These are phyloP conservation scores for Indicator indicator DNA, from an alignment of 2,113 vertebrate species.

Conservation along the genomic window DNA sequence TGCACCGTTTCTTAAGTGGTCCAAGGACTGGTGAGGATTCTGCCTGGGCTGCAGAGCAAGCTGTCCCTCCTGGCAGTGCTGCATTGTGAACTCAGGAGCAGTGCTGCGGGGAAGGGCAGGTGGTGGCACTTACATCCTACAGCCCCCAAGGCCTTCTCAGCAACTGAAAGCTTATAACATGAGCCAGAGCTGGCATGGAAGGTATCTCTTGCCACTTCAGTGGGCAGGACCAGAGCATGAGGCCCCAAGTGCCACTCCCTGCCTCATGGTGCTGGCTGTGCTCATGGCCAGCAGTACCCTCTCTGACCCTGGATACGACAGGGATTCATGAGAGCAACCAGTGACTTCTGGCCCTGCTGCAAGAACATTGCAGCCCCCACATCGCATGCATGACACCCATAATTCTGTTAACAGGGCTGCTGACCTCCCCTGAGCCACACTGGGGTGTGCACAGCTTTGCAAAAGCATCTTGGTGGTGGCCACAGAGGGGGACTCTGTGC, in stretches of 20 bases:
- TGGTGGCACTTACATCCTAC: rapidly evolving
- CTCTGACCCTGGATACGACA: rapidly evolving
- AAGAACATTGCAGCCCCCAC: rapidly evolving
- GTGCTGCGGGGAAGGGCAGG: neutral
- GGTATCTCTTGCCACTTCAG: neutral
- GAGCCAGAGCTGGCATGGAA: rapidly evolving
- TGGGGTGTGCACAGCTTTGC: rapidly evolving
- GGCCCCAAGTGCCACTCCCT: rapidly evolving
- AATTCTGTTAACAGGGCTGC: rapidly evolving
- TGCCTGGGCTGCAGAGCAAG: neutral
- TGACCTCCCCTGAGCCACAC: neutral
- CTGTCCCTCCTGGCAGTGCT: neutral
- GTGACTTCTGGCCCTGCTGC: rapidly evolving
- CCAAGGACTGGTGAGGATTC: rapidly evolving
- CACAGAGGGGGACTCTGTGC: rapidly evolving
- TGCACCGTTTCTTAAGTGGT: neutral
- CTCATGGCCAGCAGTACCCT: neutral
- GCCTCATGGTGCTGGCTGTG: rapidly evolving
- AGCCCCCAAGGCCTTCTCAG: neutral
- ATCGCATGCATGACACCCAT: rapidly evolving
- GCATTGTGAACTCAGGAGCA: neutral
- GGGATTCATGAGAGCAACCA: rapidly evolving
- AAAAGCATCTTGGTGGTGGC: neutral
- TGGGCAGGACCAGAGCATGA: rapidly evolving
- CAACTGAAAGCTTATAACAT: rapidly evolving